phyloP scores from a whole-genome alignment of 2,888 invertebrate genomes.

The Andrena minutula region DNA sequence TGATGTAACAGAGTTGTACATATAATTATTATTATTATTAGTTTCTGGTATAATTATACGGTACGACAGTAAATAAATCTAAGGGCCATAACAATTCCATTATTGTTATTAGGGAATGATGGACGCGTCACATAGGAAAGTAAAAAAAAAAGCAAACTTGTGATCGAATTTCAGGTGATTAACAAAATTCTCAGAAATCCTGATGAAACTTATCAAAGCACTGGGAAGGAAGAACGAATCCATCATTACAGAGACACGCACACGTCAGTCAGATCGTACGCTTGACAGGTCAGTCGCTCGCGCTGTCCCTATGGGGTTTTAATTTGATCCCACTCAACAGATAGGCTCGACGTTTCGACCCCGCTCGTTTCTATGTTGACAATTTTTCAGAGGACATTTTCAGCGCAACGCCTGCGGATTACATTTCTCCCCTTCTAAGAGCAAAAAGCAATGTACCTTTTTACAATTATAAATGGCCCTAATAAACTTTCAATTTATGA shows the following conservation, averaged over 20 bases:
- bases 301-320: slow-evolving; percentile 69
- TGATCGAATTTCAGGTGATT: neutral
- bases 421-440: neutral
- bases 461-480: too few species aligned
- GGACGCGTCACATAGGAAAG: neutral
- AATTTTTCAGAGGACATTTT: slow-evolving; percentile 39
- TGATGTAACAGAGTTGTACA: too few species aligned
- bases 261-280: slow-evolving; percentile 71
- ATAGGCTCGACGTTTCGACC: slow-evolving; percentile 60
- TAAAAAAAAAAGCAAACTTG: neutral
- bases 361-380: slow-evolving; percentile 27
- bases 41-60: neutral
- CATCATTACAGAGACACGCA: slow-evolving; percentile 77
- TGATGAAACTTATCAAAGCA: slow-evolving; percentile 25
- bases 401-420: slow-evolving; percentile 6
- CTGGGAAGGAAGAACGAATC: slow-evolving; percentile 71
- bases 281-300: slow-evolving; percentile 40
- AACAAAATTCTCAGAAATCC: slow-evolving; percentile 7
- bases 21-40: too few species aligned
- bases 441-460: neutral
- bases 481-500: neutral
- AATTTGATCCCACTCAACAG: slow-evolving; percentile 74
- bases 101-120: neutral
- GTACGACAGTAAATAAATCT: neutral
- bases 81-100: too few species aligned